Evolutionary conservation across 1,140 invertebrate species (phyloP), one percentile per base, ranked within the genome.

Genomic region (Diprion similis): DNA sequence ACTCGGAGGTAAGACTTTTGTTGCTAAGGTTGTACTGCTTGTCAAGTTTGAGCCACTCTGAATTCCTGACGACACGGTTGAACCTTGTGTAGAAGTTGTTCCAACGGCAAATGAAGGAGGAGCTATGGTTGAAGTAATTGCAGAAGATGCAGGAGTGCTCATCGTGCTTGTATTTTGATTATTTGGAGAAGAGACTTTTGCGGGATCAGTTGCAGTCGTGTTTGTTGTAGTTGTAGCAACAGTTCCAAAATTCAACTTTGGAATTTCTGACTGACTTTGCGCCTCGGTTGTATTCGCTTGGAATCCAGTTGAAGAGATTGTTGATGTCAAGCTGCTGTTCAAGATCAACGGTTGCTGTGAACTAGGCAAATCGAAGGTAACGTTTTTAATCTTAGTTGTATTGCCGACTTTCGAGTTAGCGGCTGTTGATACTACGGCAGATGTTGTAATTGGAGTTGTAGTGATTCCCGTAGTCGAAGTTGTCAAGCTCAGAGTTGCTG

Each of bases 401-500:
- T 71, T 17, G 11, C 18, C 18, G 76, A 74, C 8, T 59, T 59
- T 59, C n/a, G 68, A 24, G 82, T 83, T 46, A 51, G 71, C 18
- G 68, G 85, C 71, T 8, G 83, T 83, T 1, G 85, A 83, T 0
- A 73, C 72, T 3, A 87, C 76, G 0, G 82, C 82, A 0, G 84
- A 83, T 0, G 85, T 86, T 0, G 84, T 76, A 9, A 88, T 84
- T 1, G 87, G 87, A 0, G 84, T 82, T 0, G 85, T 86, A 68
- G 86, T 88, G 0, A 85, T 73, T 0, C 78, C 83, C 0, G 85
- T 87, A 0, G 86, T 87, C 0, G 77, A 81, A 0, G 86, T 87
- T 1, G 73, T 71, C 1, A 83, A 86, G 73, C 73, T 87, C 0
- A 87, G 71, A 45, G 76, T 80, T 0, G 78, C 80, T 2, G 71